Evolutionary conservation across 2,113 vertebrate genomes (phyloP).

Genomic region (Paradoxurus hermaphroditus): DNA sequence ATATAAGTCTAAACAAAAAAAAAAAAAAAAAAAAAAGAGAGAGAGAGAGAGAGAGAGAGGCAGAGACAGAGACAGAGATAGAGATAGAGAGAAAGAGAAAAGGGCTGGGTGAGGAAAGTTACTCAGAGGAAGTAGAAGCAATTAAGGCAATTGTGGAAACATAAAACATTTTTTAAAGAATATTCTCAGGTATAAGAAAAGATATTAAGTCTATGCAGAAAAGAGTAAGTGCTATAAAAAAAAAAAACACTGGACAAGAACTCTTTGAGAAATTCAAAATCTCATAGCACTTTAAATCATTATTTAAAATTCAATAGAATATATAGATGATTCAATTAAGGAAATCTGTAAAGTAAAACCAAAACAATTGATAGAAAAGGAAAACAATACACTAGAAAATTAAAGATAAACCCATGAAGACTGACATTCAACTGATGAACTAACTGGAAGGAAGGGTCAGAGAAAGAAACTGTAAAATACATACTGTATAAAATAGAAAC

Average conservation of each 20-base stretch:
- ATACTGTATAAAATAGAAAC: not conserved
- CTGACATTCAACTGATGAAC: not conserved
- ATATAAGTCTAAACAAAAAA: not conserved
- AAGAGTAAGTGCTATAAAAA: not conserved
- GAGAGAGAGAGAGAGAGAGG: not conserved
- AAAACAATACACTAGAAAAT: constrained; percentile 8
- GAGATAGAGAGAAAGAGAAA: too few species aligned
- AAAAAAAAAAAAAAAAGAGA: not conserved
- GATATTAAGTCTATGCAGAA: not conserved
- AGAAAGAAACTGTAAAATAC: not conserved
- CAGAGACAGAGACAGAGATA: not conserved
- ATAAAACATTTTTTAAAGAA: not conserved
- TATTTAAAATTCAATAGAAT: not conserved
- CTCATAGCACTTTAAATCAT: not conserved
- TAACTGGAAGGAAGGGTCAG: not conserved
- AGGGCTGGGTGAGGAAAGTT: not conserved
- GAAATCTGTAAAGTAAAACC: not conserved
- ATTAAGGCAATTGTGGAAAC: not conserved
- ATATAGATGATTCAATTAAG: not conserved
- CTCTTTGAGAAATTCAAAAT: not conserved
- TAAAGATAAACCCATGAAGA: not conserved
- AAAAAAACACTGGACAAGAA: not conserved
- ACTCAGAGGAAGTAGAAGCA: not conserved
- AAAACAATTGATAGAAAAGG: not conserved
- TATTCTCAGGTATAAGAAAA: not conserved